Evolutionary conservation across 2,797 vertebrate genomes (phyloP).

Genomic region (Chaenodraco wilsoni): DNA sequence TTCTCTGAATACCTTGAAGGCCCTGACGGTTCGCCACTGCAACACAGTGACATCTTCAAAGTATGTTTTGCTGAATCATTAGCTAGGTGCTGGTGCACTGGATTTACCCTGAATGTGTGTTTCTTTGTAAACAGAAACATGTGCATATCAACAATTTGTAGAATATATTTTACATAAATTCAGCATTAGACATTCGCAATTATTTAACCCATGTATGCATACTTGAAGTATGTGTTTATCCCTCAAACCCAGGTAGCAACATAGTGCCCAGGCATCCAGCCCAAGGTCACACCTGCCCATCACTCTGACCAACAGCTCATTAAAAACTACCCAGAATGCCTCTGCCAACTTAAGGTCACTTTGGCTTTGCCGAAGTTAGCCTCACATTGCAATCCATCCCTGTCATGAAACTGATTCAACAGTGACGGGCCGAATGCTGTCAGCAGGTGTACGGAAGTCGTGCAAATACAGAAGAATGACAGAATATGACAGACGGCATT

Average conservation of each 20-base stretch:
- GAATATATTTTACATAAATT: not conserved
- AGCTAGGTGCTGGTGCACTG: not conserved
- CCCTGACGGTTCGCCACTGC: too few species aligned
- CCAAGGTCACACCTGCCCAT: slow-evolving; percentile 63
- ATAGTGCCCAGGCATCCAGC: slow-evolving; percentile 36
- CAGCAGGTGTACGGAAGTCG: slow-evolving; percentile 30
- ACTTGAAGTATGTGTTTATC: slow-evolving; percentile 29
- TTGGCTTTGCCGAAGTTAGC: slow-evolving; percentile 27
- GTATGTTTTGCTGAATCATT: not conserved
- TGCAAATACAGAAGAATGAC: slow-evolving; percentile 40
- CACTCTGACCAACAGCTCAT: slow-evolving; percentile 57
- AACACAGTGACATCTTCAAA: slow-evolving; percentile 15
- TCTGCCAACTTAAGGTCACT: slow-evolving; percentile 51
- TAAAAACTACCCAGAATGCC: slow-evolving; percentile 53
- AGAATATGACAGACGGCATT: slow-evolving; percentile 42
- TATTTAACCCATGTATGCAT: slow-evolving; percentile 21
- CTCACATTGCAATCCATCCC: slow-evolving; percentile 33
- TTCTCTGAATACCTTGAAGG: too few species aligned
- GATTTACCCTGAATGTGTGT: slow-evolving; percentile 16
- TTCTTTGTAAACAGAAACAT: slow-evolving; percentile 16
- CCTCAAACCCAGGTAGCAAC: slow-evolving; percentile 35
- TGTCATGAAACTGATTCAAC: slow-evolving; percentile 41
- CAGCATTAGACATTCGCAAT: slow-evolving; percentile 10
- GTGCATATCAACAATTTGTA: slow-evolving; percentile 3
- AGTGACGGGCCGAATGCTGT: slow-evolving; percentile 30